Evolutionary conservation across 2,113 vertebrate genomes (phyloP), one percentile per base, ranked within the genome.

Genomic region (Scortum barcoo): DNA sequence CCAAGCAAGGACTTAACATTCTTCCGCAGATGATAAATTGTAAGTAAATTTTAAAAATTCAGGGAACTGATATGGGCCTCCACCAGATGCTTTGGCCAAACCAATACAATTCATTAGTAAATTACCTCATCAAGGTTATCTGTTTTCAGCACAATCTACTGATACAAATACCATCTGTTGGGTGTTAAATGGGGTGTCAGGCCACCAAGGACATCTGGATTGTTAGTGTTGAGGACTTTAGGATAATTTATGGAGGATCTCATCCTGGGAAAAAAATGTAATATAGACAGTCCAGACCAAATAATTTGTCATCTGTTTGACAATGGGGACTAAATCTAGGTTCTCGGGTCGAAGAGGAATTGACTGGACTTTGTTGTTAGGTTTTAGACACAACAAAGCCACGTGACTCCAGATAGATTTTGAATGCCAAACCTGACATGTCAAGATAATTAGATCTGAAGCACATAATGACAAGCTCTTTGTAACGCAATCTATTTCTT

Each of bases 101-200:
- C 28, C 50, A 42, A 71, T 71, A 81, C 77, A 81, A 88, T 87
- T 88, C 85, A 91, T 33, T 85, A 69, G 84, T 89, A 85, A 90
- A 90, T 86, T 50, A 89, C 88, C 85, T 89, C 77, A 87, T 91
- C 86, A 92, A 77, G 80, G 69, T 88, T 86, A 91, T 93, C 91
- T 77, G 78, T 91, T 88, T 90, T 83, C 67, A 86, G 77, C 84
- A 84, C 81, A 86, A 81, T 90, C 79, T 81, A 85, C 79, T 22
- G 13, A 66, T 75, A 77, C 86, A 88, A 90, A 88, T 88, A 66
- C 62, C 90, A 89, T 92, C 86, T 93, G 90, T 81, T 81, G 65
- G 22, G 36, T 58, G 82, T 89, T 88, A 89, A 72, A 90, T 70
- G 26, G 87, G 72, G 88, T 89, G 72, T 81, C 80, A 70, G 72